Evolutionary conservation across 2,888 invertebrate genomes (phyloP).

Genomic region (Meta bourneti): DNA sequence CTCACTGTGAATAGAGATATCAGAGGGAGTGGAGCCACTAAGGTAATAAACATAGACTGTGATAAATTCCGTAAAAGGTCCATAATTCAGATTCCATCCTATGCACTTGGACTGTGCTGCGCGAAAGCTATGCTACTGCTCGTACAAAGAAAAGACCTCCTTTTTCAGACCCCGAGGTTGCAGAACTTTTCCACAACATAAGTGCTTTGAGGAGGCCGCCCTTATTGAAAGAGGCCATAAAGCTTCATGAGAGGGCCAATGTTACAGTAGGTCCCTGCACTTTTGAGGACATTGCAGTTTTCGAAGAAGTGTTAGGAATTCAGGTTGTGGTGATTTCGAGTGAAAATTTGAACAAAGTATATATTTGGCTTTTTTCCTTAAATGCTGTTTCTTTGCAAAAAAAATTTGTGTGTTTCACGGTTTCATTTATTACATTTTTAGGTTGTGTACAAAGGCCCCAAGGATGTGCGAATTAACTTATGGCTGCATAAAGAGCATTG

Average conservation of each 20-base stretch:
- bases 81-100: not conserved
- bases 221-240: not conserved
- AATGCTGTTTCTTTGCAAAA: not conserved
- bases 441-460: not conserved
- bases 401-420: not conserved
- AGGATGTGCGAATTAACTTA: not conserved
- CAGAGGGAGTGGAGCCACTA: not conserved
- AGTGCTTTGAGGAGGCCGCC: not conserved
- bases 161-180: not conserved
- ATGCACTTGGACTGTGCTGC: conserved; percentile 14
- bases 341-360: conserved; percentile 17
- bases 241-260: not conserved
- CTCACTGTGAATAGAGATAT: not conserved
- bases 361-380: not conserved
- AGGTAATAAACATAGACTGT: not conserved
- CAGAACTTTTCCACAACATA: not conserved
- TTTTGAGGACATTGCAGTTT: conserved; percentile 10
- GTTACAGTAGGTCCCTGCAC: conserved; percentile 12
- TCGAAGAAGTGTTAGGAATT: conserved; percentile 1
- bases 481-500: conserved; percentile 7
- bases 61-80: not conserved
- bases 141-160: not conserved
- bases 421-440: too few species aligned
- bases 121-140: conserved; percentile 25
- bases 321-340: conserved; percentile 32